Evolutionary conservation across 2,888 invertebrate species (phyloP).

Genomic region (Trissonchulus sp.): DNA sequence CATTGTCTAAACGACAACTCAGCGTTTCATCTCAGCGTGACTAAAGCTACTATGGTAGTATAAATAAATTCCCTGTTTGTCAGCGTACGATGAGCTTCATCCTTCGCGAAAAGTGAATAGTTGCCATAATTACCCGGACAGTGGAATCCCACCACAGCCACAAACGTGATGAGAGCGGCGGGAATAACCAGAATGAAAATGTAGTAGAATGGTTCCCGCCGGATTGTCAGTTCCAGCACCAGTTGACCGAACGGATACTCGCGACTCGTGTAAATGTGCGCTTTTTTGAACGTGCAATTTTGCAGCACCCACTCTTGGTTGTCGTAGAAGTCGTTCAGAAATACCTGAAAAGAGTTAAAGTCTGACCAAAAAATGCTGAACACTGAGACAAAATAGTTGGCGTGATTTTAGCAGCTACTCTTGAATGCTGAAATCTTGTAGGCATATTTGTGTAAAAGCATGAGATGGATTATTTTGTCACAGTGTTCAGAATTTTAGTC

Average conservation of each 20-base stretch:
- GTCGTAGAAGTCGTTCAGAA: slow-evolving; percentile 31
- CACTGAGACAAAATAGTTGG: no score
- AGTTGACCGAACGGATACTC: neutral
- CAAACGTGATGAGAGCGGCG: slow-evolving; percentile 18
- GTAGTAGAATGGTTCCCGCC: slow-evolving; percentile 26
- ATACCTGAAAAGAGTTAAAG: slow-evolving; percentile 35
- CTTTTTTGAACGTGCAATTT: slow-evolving; percentile 1
- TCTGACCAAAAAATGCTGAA: neutral
- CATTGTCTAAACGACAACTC: no score
- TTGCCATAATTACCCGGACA: slow-evolving; percentile 3
- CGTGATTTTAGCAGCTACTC: no score
- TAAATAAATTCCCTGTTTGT: no score
- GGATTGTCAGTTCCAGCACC: neutral
- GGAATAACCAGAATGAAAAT: slow-evolving; percentile 29
- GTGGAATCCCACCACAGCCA: slow-evolving; percentile 27
- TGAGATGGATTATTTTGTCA: no score
- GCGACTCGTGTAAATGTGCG: neutral
- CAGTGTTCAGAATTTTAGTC: no score
- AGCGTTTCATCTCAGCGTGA: no score
- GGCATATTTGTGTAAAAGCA: no score
- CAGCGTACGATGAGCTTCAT: no score
- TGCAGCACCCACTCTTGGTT: slow-evolving; percentile 28
- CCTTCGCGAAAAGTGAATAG: no score
- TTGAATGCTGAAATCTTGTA: no score
- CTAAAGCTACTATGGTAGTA: slow-evolving; percentile 10